Percentiles rank a stretch among this genome's conserved stretches.
phyloP scores from a whole-genome alignment of 2,888 invertebrate genomes.

The Hipparchia semele region DNA sequence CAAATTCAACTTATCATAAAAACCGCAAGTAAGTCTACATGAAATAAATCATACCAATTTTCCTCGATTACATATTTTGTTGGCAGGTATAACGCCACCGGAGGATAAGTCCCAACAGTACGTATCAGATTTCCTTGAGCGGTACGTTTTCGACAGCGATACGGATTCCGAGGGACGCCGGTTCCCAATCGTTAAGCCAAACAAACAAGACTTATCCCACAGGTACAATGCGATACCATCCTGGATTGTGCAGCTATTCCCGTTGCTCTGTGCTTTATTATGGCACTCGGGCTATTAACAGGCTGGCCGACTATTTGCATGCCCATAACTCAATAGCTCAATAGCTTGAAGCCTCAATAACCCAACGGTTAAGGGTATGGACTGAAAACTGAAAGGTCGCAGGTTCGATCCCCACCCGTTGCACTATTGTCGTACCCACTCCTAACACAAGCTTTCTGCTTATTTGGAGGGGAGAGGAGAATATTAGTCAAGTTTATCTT shows the following conservation, averaged over 20 bases:
- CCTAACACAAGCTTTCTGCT: no score
- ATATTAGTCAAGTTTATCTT: no score
- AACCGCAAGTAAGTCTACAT: no score
- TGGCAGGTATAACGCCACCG: constrained; percentile 65
- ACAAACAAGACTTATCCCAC: constrained; percentile 48
- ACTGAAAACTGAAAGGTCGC: no score
- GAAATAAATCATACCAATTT: no score
- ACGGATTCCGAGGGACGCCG: constrained; percentile 84
- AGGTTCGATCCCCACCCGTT: no score
- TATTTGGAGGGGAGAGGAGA: no score
- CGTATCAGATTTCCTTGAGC: constrained; percentile 82
- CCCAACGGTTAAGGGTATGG: no score
- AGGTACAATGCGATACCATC: constrained; percentile 8
- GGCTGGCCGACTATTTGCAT: background rate
- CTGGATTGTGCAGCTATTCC: constrained; percentile 9
- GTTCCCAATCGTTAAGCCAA: constrained; percentile 73
- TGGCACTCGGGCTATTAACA: background rate
- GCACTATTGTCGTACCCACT: no score
- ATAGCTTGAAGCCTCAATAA: no score
- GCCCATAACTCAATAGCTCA: no score
- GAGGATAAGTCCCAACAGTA: constrained; percentile 77
- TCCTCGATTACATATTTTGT: constrained; percentile 7
- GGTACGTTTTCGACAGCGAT: constrained; percentile 85
- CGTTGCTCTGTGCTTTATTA: background rate
- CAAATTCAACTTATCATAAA: no score